Base-by-base conservation (phyloP, 2,888 invertebrate species). In the Epiperipatus broadwayi region DNA sequence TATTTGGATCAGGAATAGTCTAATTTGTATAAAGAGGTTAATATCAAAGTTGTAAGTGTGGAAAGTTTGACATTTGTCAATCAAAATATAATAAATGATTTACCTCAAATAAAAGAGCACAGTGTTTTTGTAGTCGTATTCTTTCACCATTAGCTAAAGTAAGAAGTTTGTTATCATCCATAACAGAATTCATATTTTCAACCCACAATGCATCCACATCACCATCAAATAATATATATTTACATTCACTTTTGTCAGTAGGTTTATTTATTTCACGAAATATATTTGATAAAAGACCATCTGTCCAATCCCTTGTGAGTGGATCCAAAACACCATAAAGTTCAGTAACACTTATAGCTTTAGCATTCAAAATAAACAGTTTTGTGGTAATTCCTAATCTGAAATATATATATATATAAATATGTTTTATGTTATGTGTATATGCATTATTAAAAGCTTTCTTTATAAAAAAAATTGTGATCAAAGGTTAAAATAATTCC, bases 151-250 rank as follows among this genome's bases (percentile, higher is more conserved):
- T 89, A 3, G 85, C 83, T 41, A 89, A 63, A 1, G 87, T 89
- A 39, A 89, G 62, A 29, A 87, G 63, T 53, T 76, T 78, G 56
- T 87, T 89, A 58, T 89, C 87, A 53, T 89, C 89, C 87, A 89
- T 87, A 2, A 89, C 85, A 0, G 85, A 84, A 63, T 87, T 89
- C 84, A 89, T 87, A 61, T 87, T 89, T 61, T 89, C 89, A 46
- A 89, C 83, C 87, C 87, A 89, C 28, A 85, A 65, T 1, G 87
- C 80, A 63, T 89, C 87, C 2, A 89, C 84, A 54, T 87, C 85
- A 2, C 89, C 89, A 55, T 89, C 89, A 60, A 85, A 87, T 33
- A 87, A 64, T 33, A 85, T 80, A 56, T 81, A 85, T 42, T 73
- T 72, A 38, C 72, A 69, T 54, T 84, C 83, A 45, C 73, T 65